Conservation (phyloP, 2,888 invertebrate species). For the Stenodera caucasica region DNA sequence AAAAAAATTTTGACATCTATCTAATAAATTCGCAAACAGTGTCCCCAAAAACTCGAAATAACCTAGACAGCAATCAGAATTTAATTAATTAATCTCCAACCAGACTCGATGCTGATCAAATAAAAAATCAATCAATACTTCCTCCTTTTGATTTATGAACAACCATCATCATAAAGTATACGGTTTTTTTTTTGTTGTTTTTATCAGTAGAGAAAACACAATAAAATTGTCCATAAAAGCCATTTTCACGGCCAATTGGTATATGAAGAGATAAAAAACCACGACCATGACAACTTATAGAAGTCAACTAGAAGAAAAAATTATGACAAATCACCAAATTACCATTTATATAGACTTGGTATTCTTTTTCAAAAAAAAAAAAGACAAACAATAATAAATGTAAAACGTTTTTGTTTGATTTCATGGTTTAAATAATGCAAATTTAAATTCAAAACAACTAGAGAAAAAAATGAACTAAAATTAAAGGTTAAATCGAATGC, state of each 20-base stretch:
- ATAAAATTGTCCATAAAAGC: background rate
- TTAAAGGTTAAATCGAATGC: constrained; percentile 22
- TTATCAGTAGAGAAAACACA: background rate
- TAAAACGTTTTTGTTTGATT: constrained; percentile 3
- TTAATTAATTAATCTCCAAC: too few relatives aligned
- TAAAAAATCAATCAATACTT: too few relatives aligned
- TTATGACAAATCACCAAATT: constrained; percentile 5
- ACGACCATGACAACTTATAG: background rate
- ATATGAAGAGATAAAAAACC: background rate
- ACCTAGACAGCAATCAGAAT: too few relatives aligned
- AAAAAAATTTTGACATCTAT: background rate
- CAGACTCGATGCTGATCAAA: too few relatives aligned
- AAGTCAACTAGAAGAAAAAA: background rate
- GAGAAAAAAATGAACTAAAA: background rate
- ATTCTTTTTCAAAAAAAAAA: background rate
- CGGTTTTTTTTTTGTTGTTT: too few relatives aligned
- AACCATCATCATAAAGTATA: background rate
- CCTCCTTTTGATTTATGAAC: background rate
- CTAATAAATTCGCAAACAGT: background rate
- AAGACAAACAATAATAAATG: constrained; percentile 2
- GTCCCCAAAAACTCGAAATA: too few relatives aligned
- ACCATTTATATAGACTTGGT: constrained; percentile 1
- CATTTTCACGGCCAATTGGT: background rate
- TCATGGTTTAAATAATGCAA: constrained; percentile 7
- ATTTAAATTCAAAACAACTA: background rate